phyloP scores from a whole-genome alignment of 2,888 invertebrate species.

The Frankliniella intonsa region DNA sequence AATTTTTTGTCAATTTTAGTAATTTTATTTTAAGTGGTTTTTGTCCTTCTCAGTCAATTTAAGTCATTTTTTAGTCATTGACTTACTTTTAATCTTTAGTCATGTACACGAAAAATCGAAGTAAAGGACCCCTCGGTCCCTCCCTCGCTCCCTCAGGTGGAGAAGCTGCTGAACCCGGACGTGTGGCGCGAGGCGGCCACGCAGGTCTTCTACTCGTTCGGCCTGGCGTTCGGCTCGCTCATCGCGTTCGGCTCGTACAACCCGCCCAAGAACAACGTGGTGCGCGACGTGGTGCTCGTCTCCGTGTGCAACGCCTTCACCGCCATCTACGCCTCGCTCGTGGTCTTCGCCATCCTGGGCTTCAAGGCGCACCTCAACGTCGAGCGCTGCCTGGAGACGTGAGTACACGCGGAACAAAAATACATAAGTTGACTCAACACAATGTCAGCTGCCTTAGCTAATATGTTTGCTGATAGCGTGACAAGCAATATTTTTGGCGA shows the following conservation, averaged over 20 bases:
- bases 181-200: conserved; percentile 97
- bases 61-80: too few species aligned
- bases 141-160: conserved; percentile 55
- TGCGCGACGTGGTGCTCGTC: conserved; percentile 83
- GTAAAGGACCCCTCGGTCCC: too few species aligned
- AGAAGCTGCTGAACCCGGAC: conserved; percentile 76
- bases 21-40: too few species aligned
- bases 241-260: conserved; percentile 96
- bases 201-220: conserved; percentile 95
- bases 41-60: too few species aligned
- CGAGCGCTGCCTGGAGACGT: conserved; percentile 73
- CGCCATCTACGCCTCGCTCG: conserved; percentile 90
- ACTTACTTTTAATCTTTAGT: too few species aligned
- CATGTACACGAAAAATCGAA: too few species aligned
- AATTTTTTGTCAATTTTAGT: too few species aligned
- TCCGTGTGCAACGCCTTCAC: conserved; percentile 90
- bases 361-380: conserved; percentile 92
- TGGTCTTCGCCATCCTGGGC: conserved; percentile 91
- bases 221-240: conserved; percentile 89
- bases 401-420: too few species aligned
- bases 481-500: too few species aligned
- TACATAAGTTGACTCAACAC: too few species aligned
- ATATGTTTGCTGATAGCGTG: too few species aligned
- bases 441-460: too few species aligned
- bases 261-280: conserved; percentile 90